Conservation (phyloP, 2,888 invertebrate genomes). For the Melanargia galathea region DNA sequence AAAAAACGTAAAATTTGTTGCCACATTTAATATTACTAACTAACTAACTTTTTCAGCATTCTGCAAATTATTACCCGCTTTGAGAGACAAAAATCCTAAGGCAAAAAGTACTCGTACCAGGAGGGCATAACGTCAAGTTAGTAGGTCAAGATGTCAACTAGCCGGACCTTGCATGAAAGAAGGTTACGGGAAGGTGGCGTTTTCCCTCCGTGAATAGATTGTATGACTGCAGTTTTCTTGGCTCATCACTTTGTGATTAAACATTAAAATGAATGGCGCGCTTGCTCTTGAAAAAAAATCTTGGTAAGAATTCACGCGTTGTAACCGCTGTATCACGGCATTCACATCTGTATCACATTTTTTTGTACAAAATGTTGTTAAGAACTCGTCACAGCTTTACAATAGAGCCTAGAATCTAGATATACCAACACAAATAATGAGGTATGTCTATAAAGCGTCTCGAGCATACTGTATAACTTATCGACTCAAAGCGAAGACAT, state of each 20-base stretch:
- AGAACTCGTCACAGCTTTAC: background rate
- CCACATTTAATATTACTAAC: background rate
- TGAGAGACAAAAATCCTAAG: constrained; percentile 13
- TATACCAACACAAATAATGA: constrained; percentile 9
- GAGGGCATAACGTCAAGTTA: constrained; percentile 21
- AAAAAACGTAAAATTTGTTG: background rate
- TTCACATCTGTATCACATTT: too few relatives aligned
- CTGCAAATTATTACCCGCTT: background rate
- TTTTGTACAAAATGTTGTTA: background rate
- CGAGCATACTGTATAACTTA: constrained; percentile 9
- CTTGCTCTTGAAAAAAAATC: constrained; percentile 1
- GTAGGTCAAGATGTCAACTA: constrained; percentile 27
- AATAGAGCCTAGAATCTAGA: constrained; percentile 2
- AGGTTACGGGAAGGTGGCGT: constrained; percentile 14
- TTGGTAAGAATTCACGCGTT: too few relatives aligned
- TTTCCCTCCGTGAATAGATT: constrained; percentile 25
- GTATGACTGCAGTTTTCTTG: constrained; percentile 24
- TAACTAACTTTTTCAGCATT: background rate
- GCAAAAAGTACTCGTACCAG: constrained; percentile 17
- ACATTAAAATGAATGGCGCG: constrained; percentile 9
- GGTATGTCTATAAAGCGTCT: constrained; percentile 2
- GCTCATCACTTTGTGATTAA: constrained; percentile 28
- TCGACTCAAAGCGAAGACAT: constrained; percentile 18
- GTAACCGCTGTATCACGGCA: too few relatives aligned
- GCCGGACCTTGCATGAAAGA: constrained; percentile 26